phyloP scores from a whole-genome alignment of 2,113 vertebrate species.

The Gallinago paraguaiae region DNA sequence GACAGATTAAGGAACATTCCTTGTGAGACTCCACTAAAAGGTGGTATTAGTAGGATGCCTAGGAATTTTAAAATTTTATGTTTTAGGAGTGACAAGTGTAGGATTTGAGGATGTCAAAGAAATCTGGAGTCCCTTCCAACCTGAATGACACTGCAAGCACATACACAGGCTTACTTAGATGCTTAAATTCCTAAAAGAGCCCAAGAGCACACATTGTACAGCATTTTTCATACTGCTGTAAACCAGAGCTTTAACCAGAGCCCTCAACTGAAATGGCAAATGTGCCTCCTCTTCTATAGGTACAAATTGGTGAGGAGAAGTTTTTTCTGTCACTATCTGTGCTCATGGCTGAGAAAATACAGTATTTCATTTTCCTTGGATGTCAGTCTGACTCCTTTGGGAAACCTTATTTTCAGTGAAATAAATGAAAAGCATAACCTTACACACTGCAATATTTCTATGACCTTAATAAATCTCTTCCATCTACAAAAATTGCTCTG shows the following conservation, averaged over 20 bases:
- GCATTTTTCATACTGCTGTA: not conserved
- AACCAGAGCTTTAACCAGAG: not conserved
- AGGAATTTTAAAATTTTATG: not conserved
- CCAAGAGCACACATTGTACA: too few relatives aligned
- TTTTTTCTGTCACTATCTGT: not conserved
- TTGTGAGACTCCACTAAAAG: not conserved
- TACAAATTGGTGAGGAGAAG: not conserved
- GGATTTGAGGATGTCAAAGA: not conserved
- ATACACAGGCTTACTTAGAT: not conserved
- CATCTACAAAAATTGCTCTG: not conserved
- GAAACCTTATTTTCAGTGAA: not conserved
- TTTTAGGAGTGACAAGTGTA: not conserved
- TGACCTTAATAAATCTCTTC: not conserved
- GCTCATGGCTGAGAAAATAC: not conserved
- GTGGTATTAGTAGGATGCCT: fast-evolving
- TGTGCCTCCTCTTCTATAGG: not conserved
- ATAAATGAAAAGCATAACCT: not conserved
- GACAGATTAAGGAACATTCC: not conserved
- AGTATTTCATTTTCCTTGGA: not conserved
- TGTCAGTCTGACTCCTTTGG: not conserved
- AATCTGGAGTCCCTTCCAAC: not conserved
- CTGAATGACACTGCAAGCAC: fast-evolving
- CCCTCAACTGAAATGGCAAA: not conserved
- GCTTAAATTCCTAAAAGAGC: not conserved
- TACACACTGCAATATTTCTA: not conserved